Evolutionary conservation across 2,888 invertebrate genomes (phyloP).

Genomic region (Drosophila affinis): DNA sequence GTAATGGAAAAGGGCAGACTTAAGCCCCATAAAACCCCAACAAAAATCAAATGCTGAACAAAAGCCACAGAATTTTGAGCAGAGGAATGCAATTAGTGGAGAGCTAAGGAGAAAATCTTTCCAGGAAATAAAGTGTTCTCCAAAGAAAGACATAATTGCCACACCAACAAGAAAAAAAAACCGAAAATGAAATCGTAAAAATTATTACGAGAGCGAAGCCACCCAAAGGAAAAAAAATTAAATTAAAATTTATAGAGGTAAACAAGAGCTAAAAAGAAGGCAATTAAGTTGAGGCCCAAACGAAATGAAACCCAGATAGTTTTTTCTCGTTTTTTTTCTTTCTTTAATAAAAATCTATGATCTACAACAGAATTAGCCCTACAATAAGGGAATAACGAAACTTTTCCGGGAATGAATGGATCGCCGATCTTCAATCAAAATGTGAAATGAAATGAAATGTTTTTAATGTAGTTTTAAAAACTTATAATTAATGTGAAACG

Average conservation of each 20-base stretch:
- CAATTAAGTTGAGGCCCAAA: slow-evolving; percentile 28
- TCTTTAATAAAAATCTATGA: slow-evolving; percentile 37
- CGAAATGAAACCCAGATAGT: neutral
- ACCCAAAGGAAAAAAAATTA: slow-evolving; percentile 4
- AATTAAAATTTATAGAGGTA: slow-evolving; percentile 35
- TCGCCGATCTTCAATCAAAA: slow-evolving; percentile 69
- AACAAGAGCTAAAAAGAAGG: slow-evolving; percentile 14
- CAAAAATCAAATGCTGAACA: neutral
- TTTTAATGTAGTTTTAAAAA: slow-evolving; percentile 65
- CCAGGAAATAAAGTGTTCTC: slow-evolving; percentile 44
- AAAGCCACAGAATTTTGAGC: slow-evolving; percentile 20
- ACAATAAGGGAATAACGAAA: slow-evolving; percentile 66
- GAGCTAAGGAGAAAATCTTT: slow-evolving; percentile 35
- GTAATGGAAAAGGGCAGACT: slow-evolving; percentile 27
- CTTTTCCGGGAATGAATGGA: slow-evolving; percentile 60
- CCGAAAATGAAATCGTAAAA: slow-evolving; percentile 37
- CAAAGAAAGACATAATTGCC: slow-evolving; percentile 59
- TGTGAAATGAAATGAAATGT: slow-evolving; percentile 48
- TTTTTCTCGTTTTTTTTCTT: neutral
- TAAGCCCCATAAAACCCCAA: slow-evolving; percentile 16
- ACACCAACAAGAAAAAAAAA: slow-evolving; percentile 37
- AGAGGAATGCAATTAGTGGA: slow-evolving; percentile 59
- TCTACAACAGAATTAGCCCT: slow-evolving; percentile 65
- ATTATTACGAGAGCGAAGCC: slow-evolving; percentile 36
- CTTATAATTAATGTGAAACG: slow-evolving; percentile 77